phyloP scores from a whole-genome alignment of 2,888 invertebrate genomes.

The Caenorhabditis wallacei region DNA sequence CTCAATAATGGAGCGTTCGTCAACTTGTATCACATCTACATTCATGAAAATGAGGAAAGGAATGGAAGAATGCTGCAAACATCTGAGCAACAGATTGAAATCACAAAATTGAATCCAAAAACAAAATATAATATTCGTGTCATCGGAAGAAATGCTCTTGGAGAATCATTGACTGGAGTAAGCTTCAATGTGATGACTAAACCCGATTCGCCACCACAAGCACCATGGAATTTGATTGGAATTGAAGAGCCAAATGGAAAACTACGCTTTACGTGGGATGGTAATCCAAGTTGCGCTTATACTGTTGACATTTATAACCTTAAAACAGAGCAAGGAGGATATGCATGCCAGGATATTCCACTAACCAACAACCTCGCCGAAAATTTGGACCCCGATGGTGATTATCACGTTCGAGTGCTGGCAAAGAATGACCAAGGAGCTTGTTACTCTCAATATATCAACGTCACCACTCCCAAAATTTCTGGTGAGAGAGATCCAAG shows the following conservation, averaged over 20 bases:
- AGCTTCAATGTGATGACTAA: conserved; percentile 33
- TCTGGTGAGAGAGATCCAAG: no score
- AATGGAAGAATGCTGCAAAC: conserved; percentile 22
- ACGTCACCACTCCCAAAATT: no score
- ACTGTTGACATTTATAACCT: conserved; percentile 30
- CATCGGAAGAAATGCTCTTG: conserved; percentile 65
- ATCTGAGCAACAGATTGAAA: conserved; percentile 1
- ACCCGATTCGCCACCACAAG: conserved; percentile 11
- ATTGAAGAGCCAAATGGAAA: conserved; percentile 23
- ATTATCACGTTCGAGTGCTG: conserved; percentile 77
- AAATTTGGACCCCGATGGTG: conserved; percentile 4
- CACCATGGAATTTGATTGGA: conserved; percentile 31
- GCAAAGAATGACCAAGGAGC: conserved; percentile 58
- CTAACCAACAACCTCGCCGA: no score
- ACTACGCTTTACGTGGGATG: conserved; percentile 63
- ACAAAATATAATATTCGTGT: conserved; percentile 63
- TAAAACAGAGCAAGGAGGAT: not conserved
- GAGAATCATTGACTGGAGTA: conserved; percentile 56
- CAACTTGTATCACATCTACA: conserved; percentile 52
- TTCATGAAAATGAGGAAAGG: conserved; percentile 24
- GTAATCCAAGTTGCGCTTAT: conserved; percentile 28
- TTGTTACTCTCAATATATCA: conserved; percentile 49
- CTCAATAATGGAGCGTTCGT: conserved; percentile 56
- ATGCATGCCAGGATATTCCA: conserved; percentile 9
- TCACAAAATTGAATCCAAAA: conserved; percentile 51